Evolutionary conservation across 2,797 vertebrate genomes (phyloP), one percentile per base, ranked within the genome.

Genomic region (Gorsachius magnificus): DNA sequence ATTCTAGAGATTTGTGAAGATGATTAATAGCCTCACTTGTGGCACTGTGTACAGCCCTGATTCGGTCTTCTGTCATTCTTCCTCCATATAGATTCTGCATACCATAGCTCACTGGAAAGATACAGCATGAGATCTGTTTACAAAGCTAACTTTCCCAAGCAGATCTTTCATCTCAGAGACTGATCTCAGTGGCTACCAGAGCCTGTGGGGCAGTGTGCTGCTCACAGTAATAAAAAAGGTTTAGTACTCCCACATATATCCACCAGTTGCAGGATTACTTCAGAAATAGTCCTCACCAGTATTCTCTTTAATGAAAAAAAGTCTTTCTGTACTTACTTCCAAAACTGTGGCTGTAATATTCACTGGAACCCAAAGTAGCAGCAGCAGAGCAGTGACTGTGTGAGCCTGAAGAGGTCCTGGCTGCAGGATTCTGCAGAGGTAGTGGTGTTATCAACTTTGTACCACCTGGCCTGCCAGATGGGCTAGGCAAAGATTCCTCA

Each of bases 1-100:
- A 98, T 96, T 99, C 99, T 83, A 99, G 97, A 16, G 99, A 99
- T 77, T 96, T 98, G 92, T 99, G 99, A 43, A 99, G 98, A 92
- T 99, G 98, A 92, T 99, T 98, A 31, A 99, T 99, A 91, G 98
- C 98, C 76, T 99, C 98, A 7, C 97, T 97, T 18, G 97, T 99
- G 92, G 98, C 98, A 41, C 97, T 98, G 75, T 97, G 98, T 65
- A 99, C 98, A 0, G 98, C 97, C 19, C 97, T 97, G 75, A 99
- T 87, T 51, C 95, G 97, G 41, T 97, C 96, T 18, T 98, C 97
- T 0, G 98, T 99, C 97, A 98, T 98, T 83, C 97, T 97, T 46
- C 98, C 99, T 19, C 98, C 98, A 9, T 98, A 99, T 13, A 98
- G 98, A 48, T 95, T 96, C 57, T 98, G 96, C 70, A 45, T 9